phyloP scores from a whole-genome alignment of 1,140 invertebrate species.

The Catajapyx aquilonaris region DNA sequence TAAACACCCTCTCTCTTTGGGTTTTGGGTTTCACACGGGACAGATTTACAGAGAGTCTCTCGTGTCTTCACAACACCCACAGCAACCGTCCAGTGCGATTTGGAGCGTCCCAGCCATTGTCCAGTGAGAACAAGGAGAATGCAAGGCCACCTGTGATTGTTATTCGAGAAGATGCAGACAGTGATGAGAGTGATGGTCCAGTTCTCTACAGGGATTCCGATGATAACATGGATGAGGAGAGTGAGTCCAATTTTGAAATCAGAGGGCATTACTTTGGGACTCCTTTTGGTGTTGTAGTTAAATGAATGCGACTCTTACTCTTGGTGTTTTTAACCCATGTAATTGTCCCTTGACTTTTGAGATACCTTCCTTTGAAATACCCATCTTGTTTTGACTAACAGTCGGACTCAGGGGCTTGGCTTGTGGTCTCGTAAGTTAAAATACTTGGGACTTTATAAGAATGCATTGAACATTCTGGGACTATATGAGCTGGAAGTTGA shows the following conservation, averaged over 20 bases:
- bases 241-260: constrained; percentile 18
- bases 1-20: not conserved
- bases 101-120: constrained; percentile 42
- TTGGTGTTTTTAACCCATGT: constrained; percentile 11
- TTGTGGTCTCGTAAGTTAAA: too few species aligned
- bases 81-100: constrained; percentile 58
- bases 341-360: constrained; percentile 4
- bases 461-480: too few species aligned
- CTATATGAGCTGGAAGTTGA: too few species aligned
- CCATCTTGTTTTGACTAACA: constrained; percentile 1
- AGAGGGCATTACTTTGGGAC: not conserved
- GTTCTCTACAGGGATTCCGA: constrained; percentile 58
- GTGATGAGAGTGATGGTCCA: constrained; percentile 37
- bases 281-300: not conserved
- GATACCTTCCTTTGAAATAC: constrained; percentile 12
- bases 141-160: constrained; percentile 51
- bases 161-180: constrained; percentile 34
- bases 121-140: constrained; percentile 66
- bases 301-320: not conserved
- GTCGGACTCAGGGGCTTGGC: not conserved
- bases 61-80: constrained; percentile 14
- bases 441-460: too few species aligned
- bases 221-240: constrained; percentile 36
- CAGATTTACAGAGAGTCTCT: too few species aligned
- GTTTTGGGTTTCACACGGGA: not conserved